These are phyloP conservation scores for Formicarius rufipectus DNA, from an alignment of 2,113 vertebrate species.

Conservation along the genomic window DNA sequence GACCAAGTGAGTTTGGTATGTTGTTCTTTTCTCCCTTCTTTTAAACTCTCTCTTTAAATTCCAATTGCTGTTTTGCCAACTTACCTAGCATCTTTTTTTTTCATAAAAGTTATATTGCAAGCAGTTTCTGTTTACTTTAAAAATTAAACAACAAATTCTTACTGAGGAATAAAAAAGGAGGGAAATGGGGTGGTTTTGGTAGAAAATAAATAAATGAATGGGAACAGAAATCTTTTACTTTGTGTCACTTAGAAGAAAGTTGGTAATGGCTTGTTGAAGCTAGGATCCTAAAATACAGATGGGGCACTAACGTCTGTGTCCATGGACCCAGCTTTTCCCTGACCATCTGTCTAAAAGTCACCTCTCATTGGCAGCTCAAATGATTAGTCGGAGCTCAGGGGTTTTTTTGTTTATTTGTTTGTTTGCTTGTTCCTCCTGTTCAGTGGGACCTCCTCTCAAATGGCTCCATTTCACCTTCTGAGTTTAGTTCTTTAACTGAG, in stretches of 20 bases:
- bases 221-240: slow-evolving; percentile 64
- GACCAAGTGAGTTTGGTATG: slow-evolving; percentile 74
- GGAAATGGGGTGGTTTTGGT: background rate
- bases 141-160: slow-evolving; percentile 8
- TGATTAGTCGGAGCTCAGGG: slow-evolving; percentile 54
- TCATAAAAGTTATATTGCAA: background rate
- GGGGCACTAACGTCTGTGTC: slow-evolving; percentile 60
- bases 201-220: slow-evolving; percentile 39
- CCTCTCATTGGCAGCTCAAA: slow-evolving; percentile 61
- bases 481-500: slow-evolving; percentile 26
- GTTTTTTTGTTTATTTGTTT: slow-evolving; percentile 64
- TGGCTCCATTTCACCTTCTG: slow-evolving; percentile 28
- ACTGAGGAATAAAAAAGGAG: background rate
- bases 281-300: slow-evolving; percentile 72
- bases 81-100: slow-evolving; percentile 28
- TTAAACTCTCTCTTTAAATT: slow-evolving; percentile 63
- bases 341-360: slow-evolving; percentile 71
- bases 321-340: slow-evolving; percentile 67
- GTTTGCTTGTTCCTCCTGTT: slow-evolving; percentile 63
- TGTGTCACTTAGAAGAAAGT: slow-evolving; percentile 75
- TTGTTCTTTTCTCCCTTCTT: slow-evolving; percentile 66
- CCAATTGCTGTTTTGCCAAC: slow-evolving; percentile 62
- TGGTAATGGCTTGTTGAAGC: slow-evolving; percentile 72
- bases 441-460: slow-evolving; percentile 43
- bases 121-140: slow-evolving; percentile 42